Base-by-base conservation (phyloP, 23 tunicate genomes). In the Diplosoma virens region DNA sequence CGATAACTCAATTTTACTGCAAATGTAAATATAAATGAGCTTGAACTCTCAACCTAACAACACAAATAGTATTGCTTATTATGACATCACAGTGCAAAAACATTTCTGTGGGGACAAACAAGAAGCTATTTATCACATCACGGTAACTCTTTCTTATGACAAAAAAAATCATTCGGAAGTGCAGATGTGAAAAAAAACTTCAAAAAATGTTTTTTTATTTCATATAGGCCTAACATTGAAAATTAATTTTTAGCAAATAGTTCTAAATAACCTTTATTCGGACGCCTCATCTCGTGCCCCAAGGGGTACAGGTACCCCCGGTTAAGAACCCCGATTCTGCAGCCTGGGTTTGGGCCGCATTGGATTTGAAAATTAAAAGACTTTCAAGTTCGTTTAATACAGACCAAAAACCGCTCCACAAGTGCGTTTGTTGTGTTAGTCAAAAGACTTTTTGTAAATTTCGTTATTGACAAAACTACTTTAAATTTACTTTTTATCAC, bases 11-110 rank as follows among this genome's bases (percentile, higher is more conserved):
- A 56, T 56, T 56, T 20, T 14, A 56, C 63, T 56, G 24, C 63
- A 56, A 56, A 20, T 56, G 20, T n/a, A 56, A 56, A 11, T 11
- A 11, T 56, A 56, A 56, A 16, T 56, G 24, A 56, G 63, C 63
- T 56, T 56, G 24, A 56, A 56, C 63, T 56, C 63, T 56, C 63
- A 56, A 56, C 63, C 21, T 22, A 56, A 56, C 63, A 56, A 20
- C 63, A 56, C 25, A 56, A 56, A 56, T 56, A 56, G 63, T 56
- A 56, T 56, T 56, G 63, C 63, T 56, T 56, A 20, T 56, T 56
- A 56, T 56, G 63, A 56, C 21, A 56, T 56, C 63, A 56, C 63
- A 56, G 63, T 56, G 63, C 25, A 56, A 56, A 56, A 56, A 16
- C 63, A 56, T 11, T 20, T 56, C 63, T 56, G 63, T 56, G 17